Evolutionary conservation across 2,888 invertebrate species (phyloP).

Genomic region (Caenorhabditis virilis): DNA sequence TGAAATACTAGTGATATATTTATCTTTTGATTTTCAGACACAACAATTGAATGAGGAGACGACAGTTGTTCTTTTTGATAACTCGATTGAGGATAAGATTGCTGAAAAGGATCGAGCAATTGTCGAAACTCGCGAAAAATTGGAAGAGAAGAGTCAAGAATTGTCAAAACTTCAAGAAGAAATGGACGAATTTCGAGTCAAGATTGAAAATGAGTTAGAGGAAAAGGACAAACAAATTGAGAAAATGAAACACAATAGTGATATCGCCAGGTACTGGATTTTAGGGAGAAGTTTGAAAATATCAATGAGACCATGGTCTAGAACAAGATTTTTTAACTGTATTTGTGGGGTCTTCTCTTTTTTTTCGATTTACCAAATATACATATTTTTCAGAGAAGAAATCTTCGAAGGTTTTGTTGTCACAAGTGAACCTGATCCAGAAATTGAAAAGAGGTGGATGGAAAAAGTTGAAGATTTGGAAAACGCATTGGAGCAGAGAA

Average conservation of each 20-base stretch:
- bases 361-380: too few species aligned
- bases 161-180: slow-evolving; percentile 35
- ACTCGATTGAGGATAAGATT: slow-evolving; percentile 29
- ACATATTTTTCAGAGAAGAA: too few species aligned
- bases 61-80: slow-evolving; percentile 36
- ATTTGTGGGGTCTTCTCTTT: too few species aligned
- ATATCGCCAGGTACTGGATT: too few species aligned
- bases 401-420: too few species aligned
- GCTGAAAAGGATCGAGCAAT: slow-evolving; percentile 22
- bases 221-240: slow-evolving; percentile 14
- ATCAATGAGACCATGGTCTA: too few species aligned
- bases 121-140: slow-evolving; percentile 30
- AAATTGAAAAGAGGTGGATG: too few species aligned
- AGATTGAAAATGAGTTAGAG: slow-evolving; percentile 14
- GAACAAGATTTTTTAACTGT: too few species aligned
- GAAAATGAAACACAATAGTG: too few species aligned
- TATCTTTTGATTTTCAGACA: slow-evolving; percentile 8
- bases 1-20: slow-evolving; percentile 1
- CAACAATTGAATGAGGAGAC: slow-evolving; percentile 42
- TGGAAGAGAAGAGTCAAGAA: slow-evolving; percentile 38
- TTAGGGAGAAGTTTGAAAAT: too few species aligned
- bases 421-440: too few species aligned
- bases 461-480: slow-evolving; percentile 50
- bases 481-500: slow-evolving; percentile 39
- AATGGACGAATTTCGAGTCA: too few species aligned